These are phyloP conservation scores for Acleris laterana DNA, from an alignment of 2,888 invertebrate genomes.

Conservation along the genomic window DNA sequence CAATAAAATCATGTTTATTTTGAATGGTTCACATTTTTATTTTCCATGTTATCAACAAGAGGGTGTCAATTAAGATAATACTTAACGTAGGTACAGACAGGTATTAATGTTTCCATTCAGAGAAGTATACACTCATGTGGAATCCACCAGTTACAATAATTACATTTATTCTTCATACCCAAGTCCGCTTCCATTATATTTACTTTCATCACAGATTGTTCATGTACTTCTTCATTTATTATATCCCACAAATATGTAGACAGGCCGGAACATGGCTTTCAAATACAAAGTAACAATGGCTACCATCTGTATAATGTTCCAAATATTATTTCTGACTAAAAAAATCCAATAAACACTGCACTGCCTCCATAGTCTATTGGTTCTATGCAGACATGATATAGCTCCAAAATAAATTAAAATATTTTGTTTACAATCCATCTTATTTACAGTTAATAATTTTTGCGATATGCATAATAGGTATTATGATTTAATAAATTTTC, in stretches of 20 bases:
- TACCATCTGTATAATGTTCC: slow-evolving; percentile 42
- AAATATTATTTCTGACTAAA: slow-evolving; percentile 56
- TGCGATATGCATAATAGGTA: slow-evolving; percentile 71
- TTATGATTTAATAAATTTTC: slow-evolving; percentile 67
- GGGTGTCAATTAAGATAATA: slow-evolving; percentile 80
- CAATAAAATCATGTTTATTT: slow-evolving; percentile 22
- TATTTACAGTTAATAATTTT: slow-evolving; percentile 70
- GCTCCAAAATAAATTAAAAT: slow-evolving; percentile 66
- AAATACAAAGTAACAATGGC: slow-evolving; percentile 39
- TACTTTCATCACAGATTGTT: slow-evolving; percentile 80
- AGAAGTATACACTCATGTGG: slow-evolving; percentile 61
- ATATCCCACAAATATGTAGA: slow-evolving; percentile 56
- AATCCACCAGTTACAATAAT: slow-evolving; percentile 62
- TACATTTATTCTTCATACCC: slow-evolving; percentile 58
- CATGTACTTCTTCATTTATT: slow-evolving; percentile 76
- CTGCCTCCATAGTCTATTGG: slow-evolving; percentile 40
- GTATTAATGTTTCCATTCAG: slow-evolving; percentile 69
- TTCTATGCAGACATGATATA: slow-evolving; percentile 48
- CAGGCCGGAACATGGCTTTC: slow-evolving; percentile 64
- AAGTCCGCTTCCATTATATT: slow-evolving; percentile 63
- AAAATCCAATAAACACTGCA: slow-evolving; percentile 46
- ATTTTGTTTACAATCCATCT: slow-evolving; percentile 62
- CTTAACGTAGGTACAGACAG: slow-evolving; percentile 76
- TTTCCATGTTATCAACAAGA: slow-evolving; percentile 79
- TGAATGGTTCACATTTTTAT: slow-evolving; percentile 73